These are phyloP conservation scores for Siniperca knerii DNA, from an alignment of 2,113 vertebrate species.

Conservation along the genomic window DNA sequence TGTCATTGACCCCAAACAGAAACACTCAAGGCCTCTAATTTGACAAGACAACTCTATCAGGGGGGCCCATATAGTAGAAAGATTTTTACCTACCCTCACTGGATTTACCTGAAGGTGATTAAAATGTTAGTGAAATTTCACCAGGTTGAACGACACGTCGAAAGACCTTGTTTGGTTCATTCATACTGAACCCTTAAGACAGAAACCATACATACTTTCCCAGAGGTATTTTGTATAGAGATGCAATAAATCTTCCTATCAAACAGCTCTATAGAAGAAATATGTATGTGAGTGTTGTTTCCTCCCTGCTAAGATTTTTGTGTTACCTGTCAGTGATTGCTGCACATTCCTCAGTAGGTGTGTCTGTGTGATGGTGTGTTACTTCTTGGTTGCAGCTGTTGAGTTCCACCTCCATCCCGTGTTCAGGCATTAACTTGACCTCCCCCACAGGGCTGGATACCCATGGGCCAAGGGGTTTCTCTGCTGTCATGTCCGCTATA, in stretches of 20 bases:
- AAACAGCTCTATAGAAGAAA: neutral
- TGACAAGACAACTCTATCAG: neutral
- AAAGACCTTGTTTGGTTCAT: no score
- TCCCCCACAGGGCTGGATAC: slow-evolving; percentile 24
- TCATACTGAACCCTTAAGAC: no score
- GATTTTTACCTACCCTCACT: neutral
- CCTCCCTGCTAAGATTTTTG: no score
- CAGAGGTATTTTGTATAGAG: no score
- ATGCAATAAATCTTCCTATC: neutral
- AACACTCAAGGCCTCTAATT: neutral
- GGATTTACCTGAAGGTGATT: neutral
- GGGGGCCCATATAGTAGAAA: neutral
- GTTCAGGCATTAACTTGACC: slow-evolving; percentile 28
- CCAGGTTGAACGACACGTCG: no score
- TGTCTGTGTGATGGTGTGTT: neutral
- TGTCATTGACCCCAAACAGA: neutral
- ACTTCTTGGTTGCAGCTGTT: slow-evolving; percentile 37
- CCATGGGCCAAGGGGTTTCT: slow-evolving; percentile 44
- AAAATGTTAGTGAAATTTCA: neutral
- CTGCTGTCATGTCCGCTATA: slow-evolving; percentile 60
- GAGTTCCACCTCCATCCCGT: slow-evolving; percentile 14
- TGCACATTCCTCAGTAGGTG: neutral
- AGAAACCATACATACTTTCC: no score
- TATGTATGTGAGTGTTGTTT: neutral
- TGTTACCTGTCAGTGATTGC: slow-evolving; percentile 61